phyloP scores from a whole-genome alignment of 2,113 vertebrate genomes.

The Rhineura floridana region DNA sequence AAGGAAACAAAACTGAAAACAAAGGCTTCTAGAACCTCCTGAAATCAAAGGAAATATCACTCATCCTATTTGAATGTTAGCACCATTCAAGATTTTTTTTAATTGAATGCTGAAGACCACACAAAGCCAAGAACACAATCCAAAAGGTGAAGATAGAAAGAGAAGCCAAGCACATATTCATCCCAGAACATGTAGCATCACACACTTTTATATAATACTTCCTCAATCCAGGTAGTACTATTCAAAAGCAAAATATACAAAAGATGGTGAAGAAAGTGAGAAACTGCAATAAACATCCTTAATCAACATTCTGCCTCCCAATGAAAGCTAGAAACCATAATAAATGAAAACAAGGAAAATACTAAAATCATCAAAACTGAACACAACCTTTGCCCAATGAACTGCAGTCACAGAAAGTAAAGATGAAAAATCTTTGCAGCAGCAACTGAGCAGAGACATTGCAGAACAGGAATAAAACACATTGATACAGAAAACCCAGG shows the following conservation, averaged over 20 bases:
- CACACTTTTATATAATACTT: not conserved
- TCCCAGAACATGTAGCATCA: slow-evolving; percentile 41
- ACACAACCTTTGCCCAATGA: not conserved
- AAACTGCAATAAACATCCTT: slow-evolving; percentile 4
- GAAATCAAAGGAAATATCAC: not conserved
- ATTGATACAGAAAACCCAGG: slow-evolving; percentile 33
- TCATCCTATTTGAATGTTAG: not conserved
- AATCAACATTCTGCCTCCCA: slow-evolving; percentile 11
- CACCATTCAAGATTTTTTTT: slow-evolving; percentile 11
- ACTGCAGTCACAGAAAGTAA: not conserved
- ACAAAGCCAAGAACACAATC: slow-evolving; percentile 34
- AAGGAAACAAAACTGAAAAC: slow-evolving; percentile 27
- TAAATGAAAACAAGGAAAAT: slow-evolving; percentile 34
- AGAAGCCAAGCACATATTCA: not conserved
- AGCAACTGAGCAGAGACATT: not conserved
- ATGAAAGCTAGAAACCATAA: not conserved
- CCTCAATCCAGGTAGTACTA: slow-evolving; percentile 4
- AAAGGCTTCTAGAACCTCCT: slow-evolving; percentile 24
- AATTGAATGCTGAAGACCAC: not conserved
- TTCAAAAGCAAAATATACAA: slow-evolving; percentile 2
- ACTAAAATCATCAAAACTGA: not conserved
- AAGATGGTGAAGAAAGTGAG: not conserved
- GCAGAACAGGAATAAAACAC: not conserved
- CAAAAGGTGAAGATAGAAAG: not conserved
- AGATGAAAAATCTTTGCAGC: not conserved